Conservation (phyloP, 2,113 vertebrate genomes). For the Macquaria ambigua region DNA sequence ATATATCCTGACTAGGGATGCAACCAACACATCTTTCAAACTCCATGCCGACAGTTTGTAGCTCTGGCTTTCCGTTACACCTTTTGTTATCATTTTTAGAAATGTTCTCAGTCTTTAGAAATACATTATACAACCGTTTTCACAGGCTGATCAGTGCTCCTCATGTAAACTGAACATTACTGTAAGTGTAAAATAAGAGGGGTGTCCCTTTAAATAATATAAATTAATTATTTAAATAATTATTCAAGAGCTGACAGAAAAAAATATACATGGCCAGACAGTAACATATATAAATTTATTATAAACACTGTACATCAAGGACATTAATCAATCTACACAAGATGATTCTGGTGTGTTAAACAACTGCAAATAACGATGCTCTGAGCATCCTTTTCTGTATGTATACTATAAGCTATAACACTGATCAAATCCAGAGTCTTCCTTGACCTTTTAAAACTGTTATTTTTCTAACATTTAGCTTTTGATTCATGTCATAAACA, state of each 20-base stretch:
- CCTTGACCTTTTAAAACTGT: background rate
- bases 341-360: background rate
- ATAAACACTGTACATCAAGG: conserved; percentile 61
- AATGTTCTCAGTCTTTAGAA: no score
- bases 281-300: conserved; percentile 63
- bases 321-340: conserved; percentile 4
- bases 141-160: background rate
- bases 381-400: background rate
- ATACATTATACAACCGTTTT: background rate
- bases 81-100: no score
- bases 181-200: background rate
- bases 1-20: no score
- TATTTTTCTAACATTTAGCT: conserved; percentile 1
- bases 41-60: background rate
- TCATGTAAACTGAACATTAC: background rate
- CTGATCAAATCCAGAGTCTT: background rate
- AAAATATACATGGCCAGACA: background rate
- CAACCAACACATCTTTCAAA: background rate
- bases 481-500: background rate
- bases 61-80: background rate
- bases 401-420: conserved; percentile 23
- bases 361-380: background rate
- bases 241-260: background rate
- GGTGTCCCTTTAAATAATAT: background rate
- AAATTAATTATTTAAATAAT: no score